Conservation (phyloP, 1,140 invertebrate species). For the Spodoptera frugiperda region DNA sequence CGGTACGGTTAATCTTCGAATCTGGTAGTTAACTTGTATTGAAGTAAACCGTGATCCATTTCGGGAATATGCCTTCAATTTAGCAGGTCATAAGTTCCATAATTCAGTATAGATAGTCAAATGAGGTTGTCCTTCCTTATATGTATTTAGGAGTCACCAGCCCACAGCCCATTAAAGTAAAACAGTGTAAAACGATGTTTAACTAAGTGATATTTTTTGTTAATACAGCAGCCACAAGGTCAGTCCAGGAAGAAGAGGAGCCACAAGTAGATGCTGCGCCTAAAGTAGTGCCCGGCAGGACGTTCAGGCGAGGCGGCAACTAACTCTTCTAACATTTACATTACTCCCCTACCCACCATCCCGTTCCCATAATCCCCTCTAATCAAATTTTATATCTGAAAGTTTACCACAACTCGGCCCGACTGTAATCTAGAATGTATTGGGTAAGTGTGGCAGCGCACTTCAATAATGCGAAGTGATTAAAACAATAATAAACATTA, state of each 20-base stretch:
- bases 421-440: slow-evolving; percentile 16
- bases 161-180: too few relatives aligned
- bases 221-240: slow-evolving; percentile 65
- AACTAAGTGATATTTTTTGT: slow-evolving; percentile 4
- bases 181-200: too few relatives aligned
- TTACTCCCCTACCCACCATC: slow-evolving; percentile 39
- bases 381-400: slow-evolving; percentile 15
- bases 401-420: neutral
- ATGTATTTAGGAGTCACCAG: too few relatives aligned
- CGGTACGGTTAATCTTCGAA: too few relatives aligned
- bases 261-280: slow-evolving; percentile 71
- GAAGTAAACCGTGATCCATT: too few relatives aligned
- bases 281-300: slow-evolving; percentile 65
- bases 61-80: too few relatives aligned
- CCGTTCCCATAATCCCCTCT: slow-evolving; percentile 27
- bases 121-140: too few relatives aligned
- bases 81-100: too few relatives aligned
- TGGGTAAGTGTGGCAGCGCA: neutral
- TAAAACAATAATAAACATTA: neutral
- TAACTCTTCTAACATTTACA: slow-evolving; percentile 43
- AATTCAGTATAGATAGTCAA: too few relatives aligned
- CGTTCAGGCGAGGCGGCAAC: slow-evolving; percentile 70
- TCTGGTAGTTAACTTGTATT: too few relatives aligned
- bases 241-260: slow-evolving; percentile 69
- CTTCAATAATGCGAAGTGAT: slow-evolving; percentile 34